phyloP scores from a whole-genome alignment of 2,113 vertebrate genomes.

The Pelmatolapia mariae region DNA sequence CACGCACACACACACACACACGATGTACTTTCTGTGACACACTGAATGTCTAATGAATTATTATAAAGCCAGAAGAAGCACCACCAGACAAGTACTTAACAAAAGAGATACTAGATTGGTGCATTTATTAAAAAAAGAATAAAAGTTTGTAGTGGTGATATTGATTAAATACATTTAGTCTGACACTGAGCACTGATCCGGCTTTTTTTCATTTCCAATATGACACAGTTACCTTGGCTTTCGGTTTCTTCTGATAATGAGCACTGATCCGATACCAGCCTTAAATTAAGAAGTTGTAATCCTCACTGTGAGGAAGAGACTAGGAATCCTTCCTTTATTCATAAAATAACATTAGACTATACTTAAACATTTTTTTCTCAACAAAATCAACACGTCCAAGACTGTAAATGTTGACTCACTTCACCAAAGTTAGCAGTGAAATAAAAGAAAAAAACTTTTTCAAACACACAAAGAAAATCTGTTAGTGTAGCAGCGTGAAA shows the following conservation, averaged over 20 bases:
- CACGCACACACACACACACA: neutral
- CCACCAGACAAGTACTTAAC: conserved; percentile 23
- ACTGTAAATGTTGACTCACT: neutral
- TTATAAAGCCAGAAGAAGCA: conserved; percentile 30
- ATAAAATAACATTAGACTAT: neutral
- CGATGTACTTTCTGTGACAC: neutral
- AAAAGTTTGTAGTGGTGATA: conserved; percentile 14
- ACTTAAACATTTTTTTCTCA: neutral
- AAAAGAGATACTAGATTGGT: conserved; percentile 36
- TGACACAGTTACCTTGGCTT: neutral
- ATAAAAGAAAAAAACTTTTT: neutral
- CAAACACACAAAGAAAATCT: neutral
- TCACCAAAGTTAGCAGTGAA: neutral
- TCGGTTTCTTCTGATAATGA: neutral
- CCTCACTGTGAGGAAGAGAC: neutral
- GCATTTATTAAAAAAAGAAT: conserved; percentile 24
- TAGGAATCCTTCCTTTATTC: neutral
- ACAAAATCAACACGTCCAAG: neutral
- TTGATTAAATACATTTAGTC: conserved; percentile 23
- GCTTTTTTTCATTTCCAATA: neutral
- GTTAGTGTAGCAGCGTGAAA: neutral
- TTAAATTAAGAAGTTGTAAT: neutral
- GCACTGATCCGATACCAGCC: neutral
- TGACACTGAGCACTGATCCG: neutral
- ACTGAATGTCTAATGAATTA: conserved; percentile 43